phyloP scores from a whole-genome alignment of 2,797 vertebrate genomes.

The Neosilurus mollespiculum region DNA sequence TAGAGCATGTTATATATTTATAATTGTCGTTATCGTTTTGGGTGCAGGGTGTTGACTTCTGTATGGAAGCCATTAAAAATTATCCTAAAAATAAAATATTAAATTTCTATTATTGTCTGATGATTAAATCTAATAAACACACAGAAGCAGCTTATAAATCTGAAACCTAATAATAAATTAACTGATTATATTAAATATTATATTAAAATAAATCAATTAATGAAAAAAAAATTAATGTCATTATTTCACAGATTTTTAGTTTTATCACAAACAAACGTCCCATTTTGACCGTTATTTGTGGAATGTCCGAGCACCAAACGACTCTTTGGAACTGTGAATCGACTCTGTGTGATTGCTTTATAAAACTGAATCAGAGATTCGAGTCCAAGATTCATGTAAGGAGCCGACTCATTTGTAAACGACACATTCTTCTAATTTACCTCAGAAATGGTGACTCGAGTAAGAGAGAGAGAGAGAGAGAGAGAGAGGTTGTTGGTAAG shows the following conservation, averaged over 20 bases:
- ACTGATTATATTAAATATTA: too few species aligned
- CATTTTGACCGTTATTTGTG: neutral
- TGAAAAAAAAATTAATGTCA: too few species aligned
- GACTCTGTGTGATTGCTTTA: neutral
- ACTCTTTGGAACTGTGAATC: neutral
- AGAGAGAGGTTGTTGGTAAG: too few species aligned
- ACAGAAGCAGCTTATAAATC: neutral
- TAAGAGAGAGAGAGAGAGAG: neutral
- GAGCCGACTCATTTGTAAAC: neutral
- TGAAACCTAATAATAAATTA: too few species aligned
- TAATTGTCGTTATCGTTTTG: neutral
- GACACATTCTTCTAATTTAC: neutral
- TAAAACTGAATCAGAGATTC: neutral
- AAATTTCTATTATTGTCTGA: neutral
- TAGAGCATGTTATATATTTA: neutral
- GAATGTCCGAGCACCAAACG: neutral
- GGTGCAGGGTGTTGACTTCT: neutral
- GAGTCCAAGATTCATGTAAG: neutral
- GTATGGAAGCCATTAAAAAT: neutral
- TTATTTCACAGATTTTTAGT: neutral
- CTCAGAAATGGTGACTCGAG: neutral
- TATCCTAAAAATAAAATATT: too few species aligned
- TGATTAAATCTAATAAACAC: neutral
- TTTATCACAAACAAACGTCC: neutral
- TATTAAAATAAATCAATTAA: too few species aligned